Evolutionary conservation across 2,113 vertebrate genomes (phyloP).

Genomic region (Heptranchias perlo): DNA sequence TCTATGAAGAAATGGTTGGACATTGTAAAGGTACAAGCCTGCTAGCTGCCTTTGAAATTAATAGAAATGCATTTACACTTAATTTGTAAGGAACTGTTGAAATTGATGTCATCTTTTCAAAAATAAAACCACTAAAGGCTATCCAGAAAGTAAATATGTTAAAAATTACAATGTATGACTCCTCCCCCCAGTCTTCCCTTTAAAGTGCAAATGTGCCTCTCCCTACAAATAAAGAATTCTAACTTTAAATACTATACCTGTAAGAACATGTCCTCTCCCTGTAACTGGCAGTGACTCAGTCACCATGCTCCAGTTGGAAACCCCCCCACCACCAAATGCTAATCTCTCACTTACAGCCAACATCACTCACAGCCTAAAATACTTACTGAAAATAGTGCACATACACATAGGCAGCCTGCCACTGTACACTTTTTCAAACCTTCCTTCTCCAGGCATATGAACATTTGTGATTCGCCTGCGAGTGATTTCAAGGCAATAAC

Average conservation of each 20-base stretch:
- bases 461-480: background rate
- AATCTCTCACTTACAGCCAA: too few relatives aligned
- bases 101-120: background rate
- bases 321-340: background rate
- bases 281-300: background rate
- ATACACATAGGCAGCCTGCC: background rate
- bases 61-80: background rate
- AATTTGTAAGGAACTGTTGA: background rate
- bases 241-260: background rate
- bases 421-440: background rate
- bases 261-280: background rate
- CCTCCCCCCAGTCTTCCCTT: background rate
- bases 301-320: background rate
- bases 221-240: background rate
- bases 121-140: background rate
- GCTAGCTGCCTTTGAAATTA: background rate
- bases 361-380: too few relatives aligned
- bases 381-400: background rate
- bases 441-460: too few relatives aligned
- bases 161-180: background rate
- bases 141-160: background rate
- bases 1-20: slow-evolving; percentile 22
- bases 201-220: background rate
- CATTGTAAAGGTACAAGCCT: slow-evolving; percentile 13
- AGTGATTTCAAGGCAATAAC: background rate